Evolutionary conservation across 2,888 invertebrate genomes (phyloP).

Genomic region (Eupeodes luniger): DNA sequence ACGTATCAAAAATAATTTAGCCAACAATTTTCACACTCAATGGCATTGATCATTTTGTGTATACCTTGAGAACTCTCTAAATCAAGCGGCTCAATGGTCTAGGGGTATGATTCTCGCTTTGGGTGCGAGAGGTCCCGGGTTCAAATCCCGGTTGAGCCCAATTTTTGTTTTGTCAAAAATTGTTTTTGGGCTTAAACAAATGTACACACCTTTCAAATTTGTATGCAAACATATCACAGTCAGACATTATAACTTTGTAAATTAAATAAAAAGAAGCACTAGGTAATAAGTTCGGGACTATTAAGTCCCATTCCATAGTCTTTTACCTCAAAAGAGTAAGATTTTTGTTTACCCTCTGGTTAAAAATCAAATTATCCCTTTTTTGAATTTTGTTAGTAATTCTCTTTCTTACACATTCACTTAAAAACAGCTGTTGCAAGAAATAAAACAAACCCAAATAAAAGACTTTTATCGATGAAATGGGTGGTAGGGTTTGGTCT

Average conservation of each 20-base stretch:
- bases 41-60: too few relatives aligned
- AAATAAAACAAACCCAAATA: not conserved
- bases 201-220: too few relatives aligned
- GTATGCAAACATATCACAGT: too few relatives aligned
- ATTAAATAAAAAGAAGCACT: too few relatives aligned
- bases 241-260: too few relatives aligned
- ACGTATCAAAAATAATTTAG: too few relatives aligned
- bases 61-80: not conserved
- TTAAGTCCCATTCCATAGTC: not conserved
- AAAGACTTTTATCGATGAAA: not conserved
- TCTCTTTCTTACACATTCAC: slow-evolving; percentile 30
- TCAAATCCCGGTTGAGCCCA: slow-evolving; percentile 88
- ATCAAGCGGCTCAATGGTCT: slow-evolving; percentile 86
- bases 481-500: slow-evolving; percentile 30
- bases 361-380: not conserved
- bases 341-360: not conserved
- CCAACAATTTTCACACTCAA: too few relatives aligned
- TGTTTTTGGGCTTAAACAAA: not conserved
- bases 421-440: slow-evolving; percentile 65
- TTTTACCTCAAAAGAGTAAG: not conserved
- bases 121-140: slow-evolving; percentile 89
- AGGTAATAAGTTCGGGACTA: not conserved
- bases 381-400: slow-evolving; percentile 40
- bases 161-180: not conserved
- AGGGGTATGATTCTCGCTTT: slow-evolving; percentile 89